Conservation (phyloP, 2,113 vertebrate species). For the Notarius lentiginosus region DNA sequence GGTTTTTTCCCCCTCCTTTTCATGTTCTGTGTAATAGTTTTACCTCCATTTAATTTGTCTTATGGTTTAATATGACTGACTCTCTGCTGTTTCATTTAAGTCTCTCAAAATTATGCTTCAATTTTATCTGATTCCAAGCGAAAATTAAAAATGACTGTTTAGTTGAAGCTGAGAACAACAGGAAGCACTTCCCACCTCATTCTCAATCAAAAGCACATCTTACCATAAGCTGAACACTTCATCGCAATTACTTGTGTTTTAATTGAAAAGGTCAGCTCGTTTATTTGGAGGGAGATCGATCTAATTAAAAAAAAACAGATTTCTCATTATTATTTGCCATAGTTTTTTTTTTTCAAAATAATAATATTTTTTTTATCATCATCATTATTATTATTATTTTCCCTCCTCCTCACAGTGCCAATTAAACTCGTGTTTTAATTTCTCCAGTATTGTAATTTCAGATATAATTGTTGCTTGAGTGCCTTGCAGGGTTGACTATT, state of each 20-base stretch:
- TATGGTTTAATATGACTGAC: neutral
- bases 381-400: constrained; percentile 11
- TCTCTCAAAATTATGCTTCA: neutral
- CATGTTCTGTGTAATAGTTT: neutral
- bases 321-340: constrained; percentile 76
- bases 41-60: neutral
- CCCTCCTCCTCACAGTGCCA: constrained; percentile 68
- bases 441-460: constrained; percentile 77
- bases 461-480: constrained; percentile 75
- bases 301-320: constrained; percentile 73
- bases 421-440: constrained; percentile 75
- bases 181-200: constrained; percentile 61
- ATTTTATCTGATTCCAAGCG: neutral
- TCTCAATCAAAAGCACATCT: constrained; percentile 70
- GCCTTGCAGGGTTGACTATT: constrained; percentile 71
- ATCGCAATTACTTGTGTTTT: constrained; percentile 66
- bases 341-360: constrained; percentile 44
- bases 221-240: constrained; percentile 59
- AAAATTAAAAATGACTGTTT: constrained; percentile 33
- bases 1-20: neutral
- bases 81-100: neutral
- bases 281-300: constrained; percentile 68
- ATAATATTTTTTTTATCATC: too few species aligned
- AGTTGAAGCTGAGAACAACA: constrained; percentile 55
- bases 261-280: constrained; percentile 78